Conservation (phyloP, 2,113 vertebrate species). For the Nothoprocta perdicaria region DNA sequence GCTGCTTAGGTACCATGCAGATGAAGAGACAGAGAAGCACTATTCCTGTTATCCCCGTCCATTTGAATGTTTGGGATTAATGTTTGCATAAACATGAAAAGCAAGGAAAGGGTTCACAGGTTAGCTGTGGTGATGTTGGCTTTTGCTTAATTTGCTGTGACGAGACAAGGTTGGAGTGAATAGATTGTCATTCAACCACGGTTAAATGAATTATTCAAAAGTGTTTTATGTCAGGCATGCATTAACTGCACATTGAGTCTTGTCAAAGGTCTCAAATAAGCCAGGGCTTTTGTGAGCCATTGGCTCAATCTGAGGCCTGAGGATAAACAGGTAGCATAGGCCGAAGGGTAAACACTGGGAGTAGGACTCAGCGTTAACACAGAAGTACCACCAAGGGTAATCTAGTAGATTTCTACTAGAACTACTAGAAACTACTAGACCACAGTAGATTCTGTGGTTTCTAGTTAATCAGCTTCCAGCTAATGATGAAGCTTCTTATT, state of each 20-base stretch:
- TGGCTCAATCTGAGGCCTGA: background rate
- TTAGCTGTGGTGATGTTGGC: background rate
- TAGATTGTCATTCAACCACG: background rate
- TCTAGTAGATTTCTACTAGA: too few relatives aligned
- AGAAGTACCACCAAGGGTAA: too few relatives aligned
- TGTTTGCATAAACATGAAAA: background rate
- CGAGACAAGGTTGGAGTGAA: accelerated
- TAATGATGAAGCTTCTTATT: background rate
- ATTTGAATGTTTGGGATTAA: background rate
- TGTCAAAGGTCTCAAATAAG: background rate
- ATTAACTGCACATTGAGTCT: background rate
- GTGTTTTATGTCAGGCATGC: background rate
- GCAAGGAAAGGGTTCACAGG: background rate
- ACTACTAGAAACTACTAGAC: too few relatives aligned
- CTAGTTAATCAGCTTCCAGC: background rate
- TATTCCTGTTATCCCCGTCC: background rate
- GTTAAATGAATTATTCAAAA: background rate
- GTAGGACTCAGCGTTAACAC: too few relatives aligned
- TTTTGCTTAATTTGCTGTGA: background rate
- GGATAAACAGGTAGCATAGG: too few relatives aligned
- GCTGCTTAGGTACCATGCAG: background rate
- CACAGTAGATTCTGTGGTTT: background rate
- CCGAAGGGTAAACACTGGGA: too few relatives aligned
- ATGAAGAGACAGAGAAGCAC: background rate
- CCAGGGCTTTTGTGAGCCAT: background rate